Evolutionary conservation across 1,140 invertebrate genomes (phyloP), one percentile per base, ranked within the genome.

Genomic region (Pygmarrhopalites habei): DNA sequence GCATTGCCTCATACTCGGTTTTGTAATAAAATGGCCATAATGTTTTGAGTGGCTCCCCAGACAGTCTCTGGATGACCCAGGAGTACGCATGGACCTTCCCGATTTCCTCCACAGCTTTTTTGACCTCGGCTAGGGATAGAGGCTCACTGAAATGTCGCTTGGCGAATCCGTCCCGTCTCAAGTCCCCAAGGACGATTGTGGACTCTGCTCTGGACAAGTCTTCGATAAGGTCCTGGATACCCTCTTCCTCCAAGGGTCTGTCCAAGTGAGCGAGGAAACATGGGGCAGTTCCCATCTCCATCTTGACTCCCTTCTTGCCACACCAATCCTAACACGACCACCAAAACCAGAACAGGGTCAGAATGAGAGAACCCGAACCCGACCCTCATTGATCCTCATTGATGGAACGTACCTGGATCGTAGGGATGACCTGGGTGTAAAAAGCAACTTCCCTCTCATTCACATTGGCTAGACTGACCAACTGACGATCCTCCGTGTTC

Each of bases 41-140:
- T 26, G 25, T 52, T 7, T 15, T 12, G 19, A 35, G 19, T 12
- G 26, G 12, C n/a, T 30, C 2, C 7, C 30, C 53, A 19, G 2
- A 4, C 19, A 52, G 3, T 3, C 3, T 10, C 23, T 35, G 28
- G 4, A 57, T 35, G 30, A 14, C 10, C 60, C 60, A 62, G 15
- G 85, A 85, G 0, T 86, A 75, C 0, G 85, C 85, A 72, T 89
- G 87, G 1, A 89, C 75, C 60, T 80, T 75, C 0, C 86, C 86
- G 2, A 88, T 82, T 0, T 86, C 82, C 43, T 80, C 79, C 1
- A 89, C 74, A 0, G 87, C 86, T 0, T 84, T 79, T 60, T 78
- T 76, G 0, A 82, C 79, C 67, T 87, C 81, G 14, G 80, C 77
- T 14, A 85, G 76, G 2, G 81, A 84, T 21, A 89, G 73, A 2